Evolutionary conservation across 2,113 vertebrate genomes (phyloP).

Genomic region (Gasterosteus nipponicus): DNA sequence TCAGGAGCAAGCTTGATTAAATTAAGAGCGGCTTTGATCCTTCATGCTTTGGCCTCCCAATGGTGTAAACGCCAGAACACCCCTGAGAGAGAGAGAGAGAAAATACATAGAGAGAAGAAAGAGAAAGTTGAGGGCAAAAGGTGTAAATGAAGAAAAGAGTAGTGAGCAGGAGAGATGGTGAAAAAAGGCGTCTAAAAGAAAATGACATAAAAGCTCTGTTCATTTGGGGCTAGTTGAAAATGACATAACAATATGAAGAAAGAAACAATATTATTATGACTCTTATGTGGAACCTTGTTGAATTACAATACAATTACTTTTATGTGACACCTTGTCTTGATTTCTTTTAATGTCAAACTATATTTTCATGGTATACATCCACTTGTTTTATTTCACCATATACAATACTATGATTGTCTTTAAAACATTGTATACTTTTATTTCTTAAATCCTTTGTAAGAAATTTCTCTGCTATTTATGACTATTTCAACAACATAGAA

Average conservation of each 20-base stretch:
- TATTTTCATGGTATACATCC: not conserved
- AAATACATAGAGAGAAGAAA: not conserved
- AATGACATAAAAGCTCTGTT: not conserved
- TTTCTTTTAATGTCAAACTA: not conserved
- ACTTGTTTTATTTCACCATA: not conserved
- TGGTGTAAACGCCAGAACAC: conserved; percentile 13
- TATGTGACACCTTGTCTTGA: too few relatives aligned
- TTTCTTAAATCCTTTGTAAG: too few relatives aligned
- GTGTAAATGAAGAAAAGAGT: not conserved
- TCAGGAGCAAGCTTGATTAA: conserved; percentile 23
- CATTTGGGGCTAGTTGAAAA: not conserved
- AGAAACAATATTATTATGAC: too few relatives aligned
- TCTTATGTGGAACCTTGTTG: too few relatives aligned
- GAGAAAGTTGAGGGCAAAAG: too few relatives aligned
- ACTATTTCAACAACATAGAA: too few relatives aligned
- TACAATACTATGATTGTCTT: not conserved
- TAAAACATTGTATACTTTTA: too few relatives aligned
- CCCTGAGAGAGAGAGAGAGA: not conserved
- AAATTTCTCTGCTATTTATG: too few relatives aligned
- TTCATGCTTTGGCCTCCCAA: conserved; percentile 22
- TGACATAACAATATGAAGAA: not conserved
- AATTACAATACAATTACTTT: too few relatives aligned
- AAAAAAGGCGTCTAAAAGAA: not conserved
- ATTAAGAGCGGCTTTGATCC: conserved; percentile 42
- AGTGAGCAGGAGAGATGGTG: not conserved